phyloP scores from a whole-genome alignment of 2,113 vertebrate genomes.

The Brachionichthys hirsutus region DNA sequence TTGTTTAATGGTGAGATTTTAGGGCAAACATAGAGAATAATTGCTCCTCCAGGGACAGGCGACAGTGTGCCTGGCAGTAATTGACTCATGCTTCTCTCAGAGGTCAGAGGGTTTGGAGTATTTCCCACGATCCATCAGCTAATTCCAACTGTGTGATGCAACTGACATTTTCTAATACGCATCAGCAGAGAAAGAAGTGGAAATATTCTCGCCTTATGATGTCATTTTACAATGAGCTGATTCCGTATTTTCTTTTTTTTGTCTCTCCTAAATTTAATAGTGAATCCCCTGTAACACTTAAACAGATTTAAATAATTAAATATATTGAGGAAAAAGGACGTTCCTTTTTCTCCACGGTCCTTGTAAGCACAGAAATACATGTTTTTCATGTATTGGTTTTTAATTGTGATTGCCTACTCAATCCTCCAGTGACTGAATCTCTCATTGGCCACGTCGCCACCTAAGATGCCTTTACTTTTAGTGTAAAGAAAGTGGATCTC shows the following conservation, averaged over 20 bases:
- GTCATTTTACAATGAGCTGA: too few species aligned
- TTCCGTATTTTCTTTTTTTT: too few species aligned
- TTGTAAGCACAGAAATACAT: constrained; percentile 31
- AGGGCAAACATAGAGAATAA: constrained; percentile 59
- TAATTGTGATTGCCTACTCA: constrained; percentile 41
- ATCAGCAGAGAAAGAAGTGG: constrained; percentile 15
- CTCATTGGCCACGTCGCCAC: constrained; percentile 39
- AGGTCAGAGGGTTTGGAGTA: constrained; percentile 38
- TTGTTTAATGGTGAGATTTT: constrained; percentile 59
- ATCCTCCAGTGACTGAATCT: constrained; percentile 47
- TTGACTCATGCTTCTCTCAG: constrained; percentile 45
- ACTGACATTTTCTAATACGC: constrained; percentile 23
- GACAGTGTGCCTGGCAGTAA: constrained; percentile 30
- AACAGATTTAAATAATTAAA: constrained; percentile 20
- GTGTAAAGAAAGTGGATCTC: not conserved
- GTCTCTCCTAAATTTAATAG: not conserved
- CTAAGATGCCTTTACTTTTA: constrained; percentile 30
- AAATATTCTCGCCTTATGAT: constrained; percentile 17
- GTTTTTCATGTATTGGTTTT: constrained; percentile 34
- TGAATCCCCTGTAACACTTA: not conserved
- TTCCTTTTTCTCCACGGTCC: constrained; percentile 28
- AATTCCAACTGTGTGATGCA: constrained; percentile 40
- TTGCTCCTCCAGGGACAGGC: constrained; percentile 65
- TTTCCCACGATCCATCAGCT: constrained; percentile 58
- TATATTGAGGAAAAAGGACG: constrained; percentile 21